Base-by-base conservation (phyloP, 2,797 vertebrate genomes). In the Taeniopygia guttata region DNA sequence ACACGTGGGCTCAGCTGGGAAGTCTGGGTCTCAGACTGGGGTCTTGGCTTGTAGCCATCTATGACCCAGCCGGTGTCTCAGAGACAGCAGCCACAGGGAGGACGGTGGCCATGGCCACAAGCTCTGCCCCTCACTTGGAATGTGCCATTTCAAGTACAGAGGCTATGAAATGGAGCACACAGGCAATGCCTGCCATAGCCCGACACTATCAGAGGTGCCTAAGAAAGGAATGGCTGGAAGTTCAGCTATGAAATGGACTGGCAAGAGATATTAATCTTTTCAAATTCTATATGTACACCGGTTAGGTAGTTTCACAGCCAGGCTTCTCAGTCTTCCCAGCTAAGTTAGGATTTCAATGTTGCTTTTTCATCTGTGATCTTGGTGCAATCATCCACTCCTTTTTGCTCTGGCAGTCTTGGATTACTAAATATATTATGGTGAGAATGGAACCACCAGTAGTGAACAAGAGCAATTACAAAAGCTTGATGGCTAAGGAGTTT, bases 81-180 rank as follows among this genome's bases (percentile, higher is more conserved):
- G 36, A n/a, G 16, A 56, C 22, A 68, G 17, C 25, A 36, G 1
- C 14, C 10, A 13, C 5, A 30, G 25, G 2, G 13, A 29, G 13
- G 15, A n/a, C 0, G 5, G 20, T 4, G 3, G 43, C 48, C 77
- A 51, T 10, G 18, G 25, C 45, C 25, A 10, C 13, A 6, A 2
- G 5, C 25, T 63, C 63, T 59, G 23, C 5, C 45, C 19, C 46
- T 48, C 7, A 14, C 6, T 75, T 42, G 16, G 32, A 11, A 42
- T 36, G 18, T 32, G 32, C 18, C 23, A 7, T 77, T 74, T 64
- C 25, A 27, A 66, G 14, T 15, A 11, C 13, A 30, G 9, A 19
- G 46, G 54, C 34, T 42, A 18, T 7, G 12, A 48, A 62, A n/a
- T 8, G 3, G 10, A 36, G 55, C 30, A n/a, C 12, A 45, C 32